A percentile compares a stretch with the other conserved stretches of the same genome.
Evolutionary conservation across 2,113 vertebrate species (phyloP).

Genomic region (Eudyptes chrysolophus): DNA sequence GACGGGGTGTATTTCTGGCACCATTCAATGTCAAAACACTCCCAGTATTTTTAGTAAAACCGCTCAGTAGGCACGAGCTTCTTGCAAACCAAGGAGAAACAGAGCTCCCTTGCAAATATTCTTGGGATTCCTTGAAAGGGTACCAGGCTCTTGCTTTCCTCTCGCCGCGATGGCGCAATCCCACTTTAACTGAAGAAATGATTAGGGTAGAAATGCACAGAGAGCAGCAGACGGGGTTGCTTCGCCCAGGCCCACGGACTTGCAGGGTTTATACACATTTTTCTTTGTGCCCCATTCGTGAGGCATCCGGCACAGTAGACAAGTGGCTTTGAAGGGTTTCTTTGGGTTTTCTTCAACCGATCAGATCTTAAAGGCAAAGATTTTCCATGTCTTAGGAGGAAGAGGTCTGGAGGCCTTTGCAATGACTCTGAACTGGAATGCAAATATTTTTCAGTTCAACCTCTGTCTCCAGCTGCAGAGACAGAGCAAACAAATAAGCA

Average conservation of each 20-base stretch:
- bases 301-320: neutral
- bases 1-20: neutral
- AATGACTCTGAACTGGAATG: neutral
- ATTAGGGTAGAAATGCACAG: fast-evolving
- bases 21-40: conserved; percentile 1
- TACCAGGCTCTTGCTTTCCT: neutral
- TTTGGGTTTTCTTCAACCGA: neutral
- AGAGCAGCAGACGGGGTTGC: neutral
- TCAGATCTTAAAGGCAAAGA: neutral
- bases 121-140: conserved; percentile 6
- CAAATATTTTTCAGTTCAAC: neutral
- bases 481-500: neutral
- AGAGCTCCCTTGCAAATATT: neutral
- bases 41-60: neutral
- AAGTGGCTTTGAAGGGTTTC: neutral
- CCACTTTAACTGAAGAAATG: neutral
- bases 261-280: fast-evolving
- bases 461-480: neutral
- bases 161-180: fast-evolving
- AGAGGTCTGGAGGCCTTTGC: neutral
- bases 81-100: neutral
- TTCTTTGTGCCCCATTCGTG: fast-evolving
- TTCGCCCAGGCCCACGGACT: fast-evolving
- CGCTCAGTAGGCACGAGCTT: neutral
- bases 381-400: neutral